These are phyloP conservation scores for Bolinopsis microptera DNA, from an alignment of 37 sponge, comb jelly and placozoan species.

Conservation along the genomic window DNA sequence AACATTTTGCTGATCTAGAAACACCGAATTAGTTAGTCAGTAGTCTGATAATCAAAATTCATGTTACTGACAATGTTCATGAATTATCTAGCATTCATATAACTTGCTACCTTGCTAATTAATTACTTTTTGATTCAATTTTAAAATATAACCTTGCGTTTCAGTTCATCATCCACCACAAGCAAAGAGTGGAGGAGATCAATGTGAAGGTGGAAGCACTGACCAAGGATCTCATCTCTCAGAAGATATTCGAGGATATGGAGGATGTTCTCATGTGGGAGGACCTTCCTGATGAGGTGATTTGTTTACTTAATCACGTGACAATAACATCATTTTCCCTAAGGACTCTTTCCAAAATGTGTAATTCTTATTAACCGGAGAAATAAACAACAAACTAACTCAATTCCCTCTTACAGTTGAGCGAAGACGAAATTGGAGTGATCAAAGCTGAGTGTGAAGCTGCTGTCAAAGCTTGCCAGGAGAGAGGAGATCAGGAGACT, in stretches of 20 bases:
- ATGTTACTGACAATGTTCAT: neutral
- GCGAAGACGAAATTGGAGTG: neutral
- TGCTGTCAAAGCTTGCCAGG: constrained; percentile 16
- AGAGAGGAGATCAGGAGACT: neutral
- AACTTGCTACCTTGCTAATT: neutral
- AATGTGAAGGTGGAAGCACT: constrained; percentile 36
- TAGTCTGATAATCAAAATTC: neutral
- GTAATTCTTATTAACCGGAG: no score
- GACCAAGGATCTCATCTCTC: constrained; percentile 22
- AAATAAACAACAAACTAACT: no score
- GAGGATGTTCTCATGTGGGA: neutral
- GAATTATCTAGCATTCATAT: neutral
- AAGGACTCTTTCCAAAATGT: no score
- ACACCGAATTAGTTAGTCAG: neutral
- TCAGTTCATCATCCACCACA: neutral
- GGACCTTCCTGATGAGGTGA: constrained; percentile 57
- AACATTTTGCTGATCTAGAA: no score
- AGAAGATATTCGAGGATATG: constrained; percentile 48
- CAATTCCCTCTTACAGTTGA: no score
- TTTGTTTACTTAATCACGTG: no score
- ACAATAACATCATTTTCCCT: no score
- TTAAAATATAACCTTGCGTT: neutral
- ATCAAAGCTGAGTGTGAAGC: neutral
- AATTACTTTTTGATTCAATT: neutral
- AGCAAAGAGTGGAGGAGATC: neutral